These are phyloP conservation scores for Percopsis omiscomaycus DNA, from an alignment of 2,797 vertebrate genomes.

Conservation along the genomic window DNA sequence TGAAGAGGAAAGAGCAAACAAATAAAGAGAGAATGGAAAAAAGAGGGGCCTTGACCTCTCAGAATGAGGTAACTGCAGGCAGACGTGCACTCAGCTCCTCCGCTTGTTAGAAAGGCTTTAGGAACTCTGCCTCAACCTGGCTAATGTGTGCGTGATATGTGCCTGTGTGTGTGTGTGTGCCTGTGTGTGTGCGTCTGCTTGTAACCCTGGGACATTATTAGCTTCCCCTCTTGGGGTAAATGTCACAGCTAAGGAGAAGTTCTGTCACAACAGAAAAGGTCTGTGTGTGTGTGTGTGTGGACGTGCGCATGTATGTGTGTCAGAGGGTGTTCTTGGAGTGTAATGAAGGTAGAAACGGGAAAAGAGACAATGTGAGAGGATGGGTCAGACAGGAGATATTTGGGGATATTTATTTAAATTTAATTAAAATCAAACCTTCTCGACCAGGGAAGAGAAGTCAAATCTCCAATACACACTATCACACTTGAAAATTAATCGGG, in stretches of 20 bases:
- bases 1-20: slow-evolving; percentile 24
- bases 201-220: slow-evolving; percentile 36
- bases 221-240: slow-evolving; percentile 35
- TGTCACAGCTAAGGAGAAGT: slow-evolving; percentile 40
- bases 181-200: background rate
- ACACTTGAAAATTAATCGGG: slow-evolving; percentile 10
- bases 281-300: slow-evolving; percentile 4
- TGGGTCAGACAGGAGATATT: background rate
- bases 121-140: slow-evolving; percentile 22
- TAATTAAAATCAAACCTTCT: slow-evolving; percentile 49
- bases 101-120: slow-evolving; percentile 25
- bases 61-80: slow-evolving; percentile 28
- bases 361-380: slow-evolving; percentile 27
- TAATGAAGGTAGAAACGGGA: slow-evolving; percentile 1
- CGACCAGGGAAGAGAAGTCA: slow-evolving; percentile 30
- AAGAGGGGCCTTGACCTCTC: slow-evolving; percentile 32
- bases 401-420: slow-evolving; percentile 23
- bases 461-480: slow-evolving; percentile 1
- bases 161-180: slow-evolving; percentile 1
- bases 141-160: slow-evolving; percentile 2
- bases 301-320: slow-evolving; percentile 13
- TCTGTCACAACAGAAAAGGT: slow-evolving; percentile 37
- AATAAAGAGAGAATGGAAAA: slow-evolving; percentile 6
- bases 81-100: slow-evolving; percentile 24
- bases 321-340: slow-evolving; percentile 2